phyloP scores from a whole-genome alignment of 1,140 invertebrate species.

The Micrasema minimum region DNA sequence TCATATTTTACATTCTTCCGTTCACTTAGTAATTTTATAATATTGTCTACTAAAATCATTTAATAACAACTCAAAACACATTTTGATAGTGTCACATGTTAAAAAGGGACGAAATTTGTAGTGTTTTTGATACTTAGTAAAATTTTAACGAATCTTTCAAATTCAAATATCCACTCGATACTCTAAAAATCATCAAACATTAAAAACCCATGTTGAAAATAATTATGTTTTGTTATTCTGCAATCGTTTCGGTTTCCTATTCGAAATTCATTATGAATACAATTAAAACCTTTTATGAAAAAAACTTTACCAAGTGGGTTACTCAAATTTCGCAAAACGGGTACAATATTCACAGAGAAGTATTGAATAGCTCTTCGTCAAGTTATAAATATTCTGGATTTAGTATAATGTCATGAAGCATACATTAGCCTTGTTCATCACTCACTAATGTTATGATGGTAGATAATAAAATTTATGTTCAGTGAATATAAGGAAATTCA shows the following conservation, averaged over 20 bases:
- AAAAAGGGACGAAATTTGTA: slow-evolving; percentile 15
- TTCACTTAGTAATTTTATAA: slow-evolving; percentile 18
- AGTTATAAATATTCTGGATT: not conserved
- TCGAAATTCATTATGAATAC: too few species aligned
- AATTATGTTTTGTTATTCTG: too few species aligned
- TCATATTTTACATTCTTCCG: slow-evolving; percentile 5
- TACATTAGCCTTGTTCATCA: slow-evolving; percentile 43
- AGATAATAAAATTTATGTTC: slow-evolving; percentile 52
- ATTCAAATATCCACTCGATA: too few species aligned
- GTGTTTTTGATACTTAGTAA: slow-evolving; percentile 25
- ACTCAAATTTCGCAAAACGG: too few species aligned
- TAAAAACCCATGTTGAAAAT: too few species aligned
- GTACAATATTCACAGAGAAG: too few species aligned
- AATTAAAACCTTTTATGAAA: too few species aligned
- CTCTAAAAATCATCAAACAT: too few species aligned
- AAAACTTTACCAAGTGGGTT: too few species aligned
- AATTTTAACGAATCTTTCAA: not conserved
- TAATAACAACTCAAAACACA: slow-evolving; percentile 5
- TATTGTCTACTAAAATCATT: slow-evolving; percentile 5
- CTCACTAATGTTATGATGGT: slow-evolving; percentile 50
- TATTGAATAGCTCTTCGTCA: too few species aligned
- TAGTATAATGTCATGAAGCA: slow-evolving; percentile 30
- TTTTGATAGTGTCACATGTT: slow-evolving; percentile 13
- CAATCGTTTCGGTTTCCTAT: too few species aligned
- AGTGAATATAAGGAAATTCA: slow-evolving; percentile 54